A percentile compares a stretch with the other conserved stretches of the same genome.
These are phyloP conservation scores for Otolemur crassicaudatus DNA, from an alignment of 2,797 vertebrate genomes.

Conservation along the genomic window DNA sequence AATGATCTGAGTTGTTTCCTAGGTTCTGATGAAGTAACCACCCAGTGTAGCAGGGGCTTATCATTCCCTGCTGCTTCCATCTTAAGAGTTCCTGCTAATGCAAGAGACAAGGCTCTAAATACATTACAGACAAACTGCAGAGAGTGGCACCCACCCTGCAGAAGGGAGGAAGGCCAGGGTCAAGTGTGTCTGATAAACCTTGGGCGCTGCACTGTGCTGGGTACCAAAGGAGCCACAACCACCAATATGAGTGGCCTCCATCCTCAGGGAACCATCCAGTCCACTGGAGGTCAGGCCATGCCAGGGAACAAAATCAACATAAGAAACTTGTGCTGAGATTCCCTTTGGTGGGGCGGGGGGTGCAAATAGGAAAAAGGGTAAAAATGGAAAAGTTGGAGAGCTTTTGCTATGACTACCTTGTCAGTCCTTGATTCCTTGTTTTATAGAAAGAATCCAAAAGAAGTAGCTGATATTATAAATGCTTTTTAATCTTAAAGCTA, in stretches of 20 bases:
- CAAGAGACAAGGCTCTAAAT: not conserved
- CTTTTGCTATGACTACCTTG: not conserved
- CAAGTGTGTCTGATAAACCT: not conserved
- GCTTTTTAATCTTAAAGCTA: constrained; percentile 39
- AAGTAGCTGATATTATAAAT: not conserved
- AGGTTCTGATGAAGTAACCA: not conserved
- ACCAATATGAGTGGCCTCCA: too few relatives aligned
- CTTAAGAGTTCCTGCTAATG: not conserved
- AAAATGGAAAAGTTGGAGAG: not conserved
- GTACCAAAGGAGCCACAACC: not conserved
- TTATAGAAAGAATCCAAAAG: not conserved
- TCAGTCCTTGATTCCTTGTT: not conserved
- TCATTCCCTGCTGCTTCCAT: not conserved
- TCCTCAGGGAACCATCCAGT: not conserved
- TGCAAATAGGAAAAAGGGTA: not conserved
- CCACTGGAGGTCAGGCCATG: not conserved
- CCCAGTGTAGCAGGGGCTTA: not conserved
- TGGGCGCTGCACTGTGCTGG: not conserved
- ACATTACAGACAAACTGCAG: not conserved
- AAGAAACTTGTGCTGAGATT: not conserved
- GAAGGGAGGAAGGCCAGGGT: not conserved
- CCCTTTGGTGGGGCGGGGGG: not conserved
- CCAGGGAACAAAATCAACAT: not conserved
- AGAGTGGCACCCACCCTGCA: not conserved
- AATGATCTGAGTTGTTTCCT: not conserved